A percentile compares a stretch with the other conserved stretches of the same genome.
Evolutionary conservation across 2,888 invertebrate genomes (phyloP).

Genomic region (Automeris io): DNA sequence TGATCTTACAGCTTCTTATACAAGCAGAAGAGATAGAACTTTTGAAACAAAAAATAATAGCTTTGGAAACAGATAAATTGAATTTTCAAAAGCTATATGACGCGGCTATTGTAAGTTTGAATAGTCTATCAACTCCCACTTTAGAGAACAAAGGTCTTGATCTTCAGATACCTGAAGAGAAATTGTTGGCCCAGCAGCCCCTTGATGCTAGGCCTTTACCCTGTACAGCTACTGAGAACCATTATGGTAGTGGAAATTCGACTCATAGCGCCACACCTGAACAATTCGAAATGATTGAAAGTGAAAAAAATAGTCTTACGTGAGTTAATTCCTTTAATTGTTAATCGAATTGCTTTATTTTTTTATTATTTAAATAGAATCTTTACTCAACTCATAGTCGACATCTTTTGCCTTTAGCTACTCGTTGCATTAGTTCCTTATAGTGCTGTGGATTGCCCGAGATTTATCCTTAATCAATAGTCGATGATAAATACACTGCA

Average conservation of each 20-base stretch:
- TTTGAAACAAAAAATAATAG: conserved; percentile 71
- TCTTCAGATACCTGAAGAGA: conserved; percentile 50
- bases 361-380: too few relatives aligned
- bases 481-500: too few relatives aligned
- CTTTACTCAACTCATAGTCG: too few relatives aligned
- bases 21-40: conserved; percentile 76
- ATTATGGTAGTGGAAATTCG: conserved; percentile 69
- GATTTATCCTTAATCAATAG: too few relatives aligned
- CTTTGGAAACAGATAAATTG: conserved; percentile 75
- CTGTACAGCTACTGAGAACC: conserved; percentile 63
- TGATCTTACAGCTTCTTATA: conserved; percentile 47
- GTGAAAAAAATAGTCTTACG: conserved; percentile 62
- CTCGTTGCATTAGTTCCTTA: too few relatives aligned
- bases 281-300: conserved; percentile 80
- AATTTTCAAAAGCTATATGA: conserved; percentile 75
- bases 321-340: conserved; percentile 28
- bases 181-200: conserved; percentile 30
- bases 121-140: conserved; percentile 62
- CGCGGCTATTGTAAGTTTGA: conserved; percentile 67
- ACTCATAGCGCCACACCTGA: conserved; percentile 78
- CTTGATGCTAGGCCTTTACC: conserved; percentile 50
- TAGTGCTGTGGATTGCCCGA: too few relatives aligned
- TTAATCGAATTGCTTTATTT: too few relatives aligned
- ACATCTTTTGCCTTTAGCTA: too few relatives aligned
- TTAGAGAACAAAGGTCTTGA: conserved; percentile 54